Base-by-base conservation (phyloP, 2,797 vertebrate species). In the Anguilla anguilla region DNA sequence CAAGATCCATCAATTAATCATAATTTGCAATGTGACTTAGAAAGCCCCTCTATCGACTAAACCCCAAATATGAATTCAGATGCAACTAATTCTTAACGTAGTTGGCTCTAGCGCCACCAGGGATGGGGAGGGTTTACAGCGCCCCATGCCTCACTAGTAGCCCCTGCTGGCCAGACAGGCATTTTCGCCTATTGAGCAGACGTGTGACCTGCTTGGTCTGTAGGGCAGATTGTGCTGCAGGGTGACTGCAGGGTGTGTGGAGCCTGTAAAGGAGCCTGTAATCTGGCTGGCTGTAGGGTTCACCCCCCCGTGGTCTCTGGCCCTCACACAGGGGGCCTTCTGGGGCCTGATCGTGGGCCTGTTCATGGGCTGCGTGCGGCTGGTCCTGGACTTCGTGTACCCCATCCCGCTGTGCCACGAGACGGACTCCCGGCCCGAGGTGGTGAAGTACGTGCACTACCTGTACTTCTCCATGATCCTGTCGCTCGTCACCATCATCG, bases 391-490 rank as follows among this genome's bases (percentile, higher is more conserved):
- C 91, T 99, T 99, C 77, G 85, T 98, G 83, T 99, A 97, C 81
- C 92, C 94, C 0, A 89, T 94, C 6, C 98, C 98, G 0, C 93
- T 35, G 35, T 99, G 98, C 51, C 95, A 95, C 0, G 94, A 99
- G 92, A 88, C 87, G 0, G 99, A 99, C 13, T 15, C n/a, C 11
- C 95, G 98, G 6, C 99, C 99, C 0, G 90, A 9, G 0, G 91
- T 98, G 90, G 81, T 99, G 89, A 97, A 96, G 93, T 87, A 97
- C 2, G 91, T 99, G 85, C 99, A 99, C 93, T 99, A 98, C 86
- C 96, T 99, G 67, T 99, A 99, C 94, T 98, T 99, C 94, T 98
- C 98, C 90, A 96, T 95, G 90, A 88, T 99, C 81, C 96, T 99
- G 91, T 96, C 97, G 0, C 15, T 95, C 1, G n/a, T 97, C 92